A percentile compares a stretch with the other conserved stretches of the same genome.
Evolutionary conservation across 2,113 vertebrate species (phyloP).

Genomic region (Pelecanus crispus): DNA sequence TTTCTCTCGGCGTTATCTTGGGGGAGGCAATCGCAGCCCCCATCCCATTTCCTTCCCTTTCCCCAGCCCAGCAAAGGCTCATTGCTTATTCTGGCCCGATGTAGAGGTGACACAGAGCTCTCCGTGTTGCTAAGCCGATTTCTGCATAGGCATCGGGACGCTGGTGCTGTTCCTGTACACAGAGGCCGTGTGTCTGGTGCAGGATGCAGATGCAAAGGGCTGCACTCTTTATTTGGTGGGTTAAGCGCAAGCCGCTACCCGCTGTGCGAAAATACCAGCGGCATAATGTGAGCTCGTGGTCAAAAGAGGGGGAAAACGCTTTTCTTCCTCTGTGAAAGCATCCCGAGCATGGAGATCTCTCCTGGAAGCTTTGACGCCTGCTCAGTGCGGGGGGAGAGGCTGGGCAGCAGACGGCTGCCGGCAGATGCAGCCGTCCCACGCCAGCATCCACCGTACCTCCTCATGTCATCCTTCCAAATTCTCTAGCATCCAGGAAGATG

Average conservation of each 20-base stretch:
- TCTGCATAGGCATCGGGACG: background rate
- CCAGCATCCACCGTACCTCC: background rate
- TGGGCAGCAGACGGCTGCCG: background rate
- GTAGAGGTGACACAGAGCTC: background rate
- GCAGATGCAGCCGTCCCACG: fast-evolving
- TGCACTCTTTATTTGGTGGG: background rate
- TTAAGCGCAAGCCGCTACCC: background rate
- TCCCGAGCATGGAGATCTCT: background rate
- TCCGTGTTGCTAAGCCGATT: background rate
- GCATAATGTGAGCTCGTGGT: fast-evolving
- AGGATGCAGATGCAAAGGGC: background rate
- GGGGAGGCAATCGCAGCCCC: background rate
- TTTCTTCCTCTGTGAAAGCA: fast-evolving
- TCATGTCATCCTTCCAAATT: background rate
- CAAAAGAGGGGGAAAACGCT: background rate
- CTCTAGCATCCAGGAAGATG: background rate
- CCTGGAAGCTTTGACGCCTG: background rate
- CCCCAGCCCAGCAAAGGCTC: background rate
- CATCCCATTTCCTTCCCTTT: background rate
- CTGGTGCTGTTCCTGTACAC: background rate
- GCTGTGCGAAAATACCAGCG: background rate
- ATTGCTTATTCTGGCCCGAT: background rate
- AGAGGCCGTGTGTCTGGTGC: background rate
- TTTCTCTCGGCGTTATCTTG: background rate
- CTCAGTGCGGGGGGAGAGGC: background rate